Base-by-base conservation (phyloP, 1,140 invertebrate species). In the Drosophila chauvacae region DNA sequence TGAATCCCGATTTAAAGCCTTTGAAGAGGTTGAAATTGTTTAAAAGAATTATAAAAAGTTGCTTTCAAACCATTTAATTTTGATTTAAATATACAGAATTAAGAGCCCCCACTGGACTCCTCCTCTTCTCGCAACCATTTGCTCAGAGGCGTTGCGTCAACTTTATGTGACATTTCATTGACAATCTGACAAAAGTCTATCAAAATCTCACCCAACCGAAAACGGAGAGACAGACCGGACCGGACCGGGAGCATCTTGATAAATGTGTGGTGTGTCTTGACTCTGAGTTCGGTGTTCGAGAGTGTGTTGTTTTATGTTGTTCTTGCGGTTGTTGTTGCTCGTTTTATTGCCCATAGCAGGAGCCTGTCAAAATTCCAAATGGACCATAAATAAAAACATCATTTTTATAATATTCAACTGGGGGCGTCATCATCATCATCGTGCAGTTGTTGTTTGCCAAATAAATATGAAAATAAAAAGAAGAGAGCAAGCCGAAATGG, bases 311-410 rank as follows among this genome's bases (percentile, higher is more conserved):
- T 57, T 37, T 18, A 66, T 68, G 73, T 53, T 74, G 66, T 53
- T 64, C 62, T 44, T 81, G 58, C 9, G 65, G 63, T 33, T 57
- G 62, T 51, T 65, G 77, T 33, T 58, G 55, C 39, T 35, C 62
- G 45, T 79, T 84, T 85, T 83, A 85, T 90, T 84, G 77, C 81
- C 81, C 73, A 72, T 90, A 68, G 86, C 86, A 72, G 73, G 77
- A 58, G 74, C 57, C 81, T 87, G 80, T 90, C 90, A 91, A 83
- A 91, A 91, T 83, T 88, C 77, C 80, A 91, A 91, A 91, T 91
- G 90, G 80, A 75, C 90, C 90, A 90, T 91, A 86, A 91, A 90
- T 91, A 91, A 91, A 90, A 91, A 84, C 90, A 91, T 91, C 74
- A 84, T 90, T 91, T 91, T 84, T 84, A 77, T 79, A 73, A 76